Base-by-base conservation (phyloP, 2,797 vertebrate species). In the Hydrolagus colliei region DNA sequence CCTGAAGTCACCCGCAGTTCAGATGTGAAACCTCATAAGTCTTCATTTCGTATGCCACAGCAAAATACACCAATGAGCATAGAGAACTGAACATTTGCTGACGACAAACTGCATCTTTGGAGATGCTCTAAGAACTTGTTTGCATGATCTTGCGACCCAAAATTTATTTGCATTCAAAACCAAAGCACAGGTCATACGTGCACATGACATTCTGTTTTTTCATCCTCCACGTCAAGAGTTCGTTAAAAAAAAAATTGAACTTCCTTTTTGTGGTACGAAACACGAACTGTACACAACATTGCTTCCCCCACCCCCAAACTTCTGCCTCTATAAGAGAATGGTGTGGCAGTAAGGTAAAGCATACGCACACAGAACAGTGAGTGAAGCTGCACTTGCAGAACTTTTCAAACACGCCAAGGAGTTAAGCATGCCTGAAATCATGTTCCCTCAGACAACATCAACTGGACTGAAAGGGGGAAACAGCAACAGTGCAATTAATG, bases 361-460 rank as follows among this genome's bases (percentile, higher is more conserved):
- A 61, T 12, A 93, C 92, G 90, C 88, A 86, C 0, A 87, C 65
- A 52, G 87, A 87, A 86, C 67, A 73, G 16, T 0, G 10, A 12
- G 27, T 4, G 32, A 74, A 18, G 87, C 87, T 79, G 22, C 88
- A 91, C 1, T 89, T 18, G 71, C 84, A 32, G 7, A 41, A 0
- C 0, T 77, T 86, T 87, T 11, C 71, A 86, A 61, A 65, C 0
- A 0, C 27, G 32, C 86, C 88, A 0, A 71, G 72, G 0, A 86
- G 77, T 11, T 16, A 68, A 91, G 87, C 76, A 93, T 95, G 93
- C 92, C 92, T 86, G 91, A 91, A 87, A 87, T 94, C 80, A 88
- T 93, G 86, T 90, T 93, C 0, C 12, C 75, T 67, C 90, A 92
- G 22, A 89, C 87, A 20, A 85, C 86, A 35, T 87, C 92, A 86